Percentiles rank a stretch among this genome's conserved stretches.
phyloP scores from a whole-genome alignment of 2,113 vertebrate genomes.

The Ariopsis seemanni region DNA sequence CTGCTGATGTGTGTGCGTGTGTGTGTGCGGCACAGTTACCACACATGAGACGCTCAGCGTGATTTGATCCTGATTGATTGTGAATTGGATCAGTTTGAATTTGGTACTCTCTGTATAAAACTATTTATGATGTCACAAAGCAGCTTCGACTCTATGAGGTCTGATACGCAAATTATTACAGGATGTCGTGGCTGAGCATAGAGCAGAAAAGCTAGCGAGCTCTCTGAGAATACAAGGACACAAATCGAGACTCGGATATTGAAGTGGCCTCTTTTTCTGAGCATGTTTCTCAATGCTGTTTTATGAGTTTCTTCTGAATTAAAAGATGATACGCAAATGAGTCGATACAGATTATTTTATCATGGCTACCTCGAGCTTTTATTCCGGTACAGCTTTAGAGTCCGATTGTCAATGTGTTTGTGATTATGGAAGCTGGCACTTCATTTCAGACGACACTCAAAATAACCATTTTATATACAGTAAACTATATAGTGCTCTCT shows the following conservation, averaged over 20 bases:
- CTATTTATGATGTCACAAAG: neutral
- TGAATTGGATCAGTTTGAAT: neutral
- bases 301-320: neutral
- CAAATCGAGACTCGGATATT: neutral
- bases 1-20: neutral
- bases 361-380: no score
- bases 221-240: neutral
- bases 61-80: neutral
- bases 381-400: neutral
- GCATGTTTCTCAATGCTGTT: neutral
- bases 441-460: conserved; percentile 57
- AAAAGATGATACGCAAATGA: neutral
- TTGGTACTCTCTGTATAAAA: neutral
- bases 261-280: neutral
- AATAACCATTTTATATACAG: conserved; percentile 58
- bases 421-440: conserved; percentile 29
- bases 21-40: neutral
- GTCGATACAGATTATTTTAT: neutral
- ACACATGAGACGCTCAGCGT: neutral
- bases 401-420: conserved; percentile 6
- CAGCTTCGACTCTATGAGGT: neutral
- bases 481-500: conserved; percentile 64
- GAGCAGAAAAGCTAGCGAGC: neutral
- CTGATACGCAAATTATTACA: neutral
- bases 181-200: neutral